phyloP scores from a whole-genome alignment of 2,888 invertebrate genomes.

The Torymus auratus region DNA sequence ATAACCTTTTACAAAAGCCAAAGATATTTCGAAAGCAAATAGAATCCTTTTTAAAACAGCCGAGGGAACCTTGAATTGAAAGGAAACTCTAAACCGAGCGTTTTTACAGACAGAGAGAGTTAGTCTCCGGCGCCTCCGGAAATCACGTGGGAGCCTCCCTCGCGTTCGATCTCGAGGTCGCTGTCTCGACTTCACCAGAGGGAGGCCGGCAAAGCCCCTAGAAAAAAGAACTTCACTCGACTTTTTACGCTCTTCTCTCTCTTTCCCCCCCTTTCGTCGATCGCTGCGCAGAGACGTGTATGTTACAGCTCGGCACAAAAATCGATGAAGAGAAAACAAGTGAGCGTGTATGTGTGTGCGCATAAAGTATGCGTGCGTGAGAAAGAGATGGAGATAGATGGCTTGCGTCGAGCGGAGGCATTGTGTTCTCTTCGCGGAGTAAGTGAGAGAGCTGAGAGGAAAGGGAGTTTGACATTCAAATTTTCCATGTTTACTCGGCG shows the following conservation, averaged over 20 bases:
- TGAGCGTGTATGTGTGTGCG: too few relatives aligned
- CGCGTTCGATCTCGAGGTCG: constrained; percentile 9
- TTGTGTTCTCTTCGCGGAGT: too few relatives aligned
- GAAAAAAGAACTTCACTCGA: constrained; percentile 33
- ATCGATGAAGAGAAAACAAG: constrained; percentile 15
- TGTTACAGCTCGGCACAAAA: neutral
- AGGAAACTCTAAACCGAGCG: too few relatives aligned
- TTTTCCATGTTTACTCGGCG: constrained; percentile 37
- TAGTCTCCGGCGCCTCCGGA: too few relatives aligned
- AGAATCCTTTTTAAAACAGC: too few relatives aligned
- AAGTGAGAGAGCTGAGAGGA: neutral
- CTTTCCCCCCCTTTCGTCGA: neutral
- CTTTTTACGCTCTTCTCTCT: constrained; percentile 9
- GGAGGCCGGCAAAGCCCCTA: neutral
- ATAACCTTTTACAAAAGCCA: too few relatives aligned
- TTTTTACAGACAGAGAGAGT: too few relatives aligned
- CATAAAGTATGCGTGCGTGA: too few relatives aligned
- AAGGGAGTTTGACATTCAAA: constrained; percentile 43
- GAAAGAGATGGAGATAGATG: too few relatives aligned
- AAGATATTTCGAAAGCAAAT: too few relatives aligned
- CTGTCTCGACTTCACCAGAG: neutral
- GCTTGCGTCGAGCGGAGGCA: too few relatives aligned
- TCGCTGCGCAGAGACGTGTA: neutral
- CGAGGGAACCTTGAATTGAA: too few relatives aligned
- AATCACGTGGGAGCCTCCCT: neutral